Conservation (phyloP, 1,140 invertebrate species). For the Drosophila parvula region DNA sequence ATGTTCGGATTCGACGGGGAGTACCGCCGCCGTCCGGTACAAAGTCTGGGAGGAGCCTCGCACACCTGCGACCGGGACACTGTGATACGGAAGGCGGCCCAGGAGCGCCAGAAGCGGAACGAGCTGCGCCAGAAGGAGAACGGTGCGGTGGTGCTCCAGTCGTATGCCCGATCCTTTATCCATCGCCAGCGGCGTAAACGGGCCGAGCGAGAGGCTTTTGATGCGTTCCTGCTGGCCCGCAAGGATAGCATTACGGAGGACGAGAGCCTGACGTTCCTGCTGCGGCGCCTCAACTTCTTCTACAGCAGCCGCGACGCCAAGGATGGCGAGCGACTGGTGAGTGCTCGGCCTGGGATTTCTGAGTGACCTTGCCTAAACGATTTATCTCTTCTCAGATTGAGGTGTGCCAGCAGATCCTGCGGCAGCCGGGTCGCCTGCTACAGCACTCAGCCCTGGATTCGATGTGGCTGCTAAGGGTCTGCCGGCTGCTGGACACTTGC, state of each 20-base stretch:
- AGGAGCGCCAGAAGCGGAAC: slow-evolving; percentile 94
- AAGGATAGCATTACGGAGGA: slow-evolving; percentile 85
- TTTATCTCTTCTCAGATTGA: slow-evolving; percentile 64
- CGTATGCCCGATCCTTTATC: slow-evolving; percentile 91
- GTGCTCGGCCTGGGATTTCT: slow-evolving; percentile 30
- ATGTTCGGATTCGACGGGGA: slow-evolving; percentile 97
- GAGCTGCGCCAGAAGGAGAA: slow-evolving; percentile 87
- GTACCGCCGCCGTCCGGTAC: slow-evolving; percentile 93
- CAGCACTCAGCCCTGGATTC: slow-evolving; percentile 63
- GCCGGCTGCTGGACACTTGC: slow-evolving; percentile 72
- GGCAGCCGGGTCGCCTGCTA: slow-evolving; percentile 62
- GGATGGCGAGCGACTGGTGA: slow-evolving; percentile 90
- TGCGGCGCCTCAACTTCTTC: slow-evolving; percentile 90
- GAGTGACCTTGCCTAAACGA: background rate
- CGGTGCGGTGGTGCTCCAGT: slow-evolving; percentile 88
- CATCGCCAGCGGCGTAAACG: slow-evolving; percentile 88
- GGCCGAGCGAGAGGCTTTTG: slow-evolving; percentile 88
- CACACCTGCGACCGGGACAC: slow-evolving; percentile 90
- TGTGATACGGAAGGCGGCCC: slow-evolving; percentile 89
- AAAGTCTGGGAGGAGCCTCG: slow-evolving; percentile 93
- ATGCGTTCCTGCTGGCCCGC: slow-evolving; percentile 85
- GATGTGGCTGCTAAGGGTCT: slow-evolving; percentile 71
- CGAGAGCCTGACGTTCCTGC: slow-evolving; percentile 85
- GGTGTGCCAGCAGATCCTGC: slow-evolving; percentile 75
- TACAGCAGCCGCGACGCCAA: slow-evolving; percentile 86